phyloP scores from a whole-genome alignment of 2,888 invertebrate genomes.

The Oeneis ivallda region DNA sequence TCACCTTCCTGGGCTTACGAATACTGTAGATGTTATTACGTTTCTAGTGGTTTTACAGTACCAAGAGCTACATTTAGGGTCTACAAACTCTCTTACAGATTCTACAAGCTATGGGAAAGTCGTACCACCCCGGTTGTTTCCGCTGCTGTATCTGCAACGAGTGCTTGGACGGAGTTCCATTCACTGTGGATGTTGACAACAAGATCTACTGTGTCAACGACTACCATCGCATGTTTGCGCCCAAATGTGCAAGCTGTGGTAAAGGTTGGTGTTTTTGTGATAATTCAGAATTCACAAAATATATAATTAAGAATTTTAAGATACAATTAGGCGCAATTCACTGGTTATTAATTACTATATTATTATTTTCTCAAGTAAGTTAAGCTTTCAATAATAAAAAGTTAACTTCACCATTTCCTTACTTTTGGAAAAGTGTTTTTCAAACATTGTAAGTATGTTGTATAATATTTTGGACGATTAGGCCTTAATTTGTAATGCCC shows the following conservation, averaged over 20 bases:
- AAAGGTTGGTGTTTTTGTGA: constrained; percentile 84
- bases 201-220: constrained; percentile 99
- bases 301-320: too few relatives aligned
- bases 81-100: constrained; percentile 88
- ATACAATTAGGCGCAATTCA: too few relatives aligned
- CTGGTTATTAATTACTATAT: too few relatives aligned
- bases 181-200: constrained; percentile 98
- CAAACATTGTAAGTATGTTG: too few relatives aligned
- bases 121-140: constrained; percentile 99
- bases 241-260: constrained; percentile 98
- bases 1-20: too few relatives aligned
- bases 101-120: constrained; percentile 99
- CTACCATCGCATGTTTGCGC: constrained; percentile 99
- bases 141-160: constrained; percentile 98
- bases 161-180: constrained; percentile 98
- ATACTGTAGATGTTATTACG: too few relatives aligned
- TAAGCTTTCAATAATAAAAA: too few relatives aligned
- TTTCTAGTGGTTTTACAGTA: neutral
- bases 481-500: neutral
- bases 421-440: neutral
- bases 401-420: too few relatives aligned
- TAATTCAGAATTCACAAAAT: neutral
- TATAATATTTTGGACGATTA: neutral
- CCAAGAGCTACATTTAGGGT: too few relatives aligned
- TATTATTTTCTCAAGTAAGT: too few relatives aligned